These are phyloP conservation scores for Macrophya alboannulata DNA, from an alignment of 2,888 invertebrate genomes.

Conservation along the genomic window DNA sequence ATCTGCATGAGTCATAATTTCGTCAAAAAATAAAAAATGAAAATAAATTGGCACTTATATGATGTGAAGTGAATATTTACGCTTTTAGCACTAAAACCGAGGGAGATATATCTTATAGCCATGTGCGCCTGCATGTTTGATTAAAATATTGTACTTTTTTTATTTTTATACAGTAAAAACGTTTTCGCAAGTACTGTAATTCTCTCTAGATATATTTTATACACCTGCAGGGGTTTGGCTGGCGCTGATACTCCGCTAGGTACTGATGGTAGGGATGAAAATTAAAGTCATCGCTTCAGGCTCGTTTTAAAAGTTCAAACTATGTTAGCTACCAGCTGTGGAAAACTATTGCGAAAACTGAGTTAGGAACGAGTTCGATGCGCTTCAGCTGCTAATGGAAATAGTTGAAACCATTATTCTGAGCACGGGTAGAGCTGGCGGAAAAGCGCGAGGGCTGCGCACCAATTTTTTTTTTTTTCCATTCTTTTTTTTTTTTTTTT, in stretches of 20 bases:
- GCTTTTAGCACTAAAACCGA: neutral
- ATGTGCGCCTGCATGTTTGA: neutral
- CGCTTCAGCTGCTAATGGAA: constrained; percentile 45
- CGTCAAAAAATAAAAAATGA: neutral
- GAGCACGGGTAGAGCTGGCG: constrained; percentile 31
- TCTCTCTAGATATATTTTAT: neutral
- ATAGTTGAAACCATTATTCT: constrained; percentile 45
- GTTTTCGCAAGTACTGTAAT: neutral
- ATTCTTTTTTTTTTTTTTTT: neutral
- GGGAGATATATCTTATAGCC: too few relatives aligned
- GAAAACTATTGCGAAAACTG: constrained; percentile 46
- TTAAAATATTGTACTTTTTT: constrained; percentile 5
- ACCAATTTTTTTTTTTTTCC: neutral
- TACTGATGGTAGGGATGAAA: constrained; percentile 31
- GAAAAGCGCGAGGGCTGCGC: neutral
- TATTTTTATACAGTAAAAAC: neutral
- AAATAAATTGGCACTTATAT: too few relatives aligned
- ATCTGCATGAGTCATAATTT: neutral
- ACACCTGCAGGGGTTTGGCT: neutral
- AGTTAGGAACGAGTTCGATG: constrained; percentile 50
- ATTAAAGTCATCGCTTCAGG: constrained; percentile 50
- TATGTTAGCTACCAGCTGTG: constrained; percentile 30
- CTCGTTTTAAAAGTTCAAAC: constrained; percentile 44
- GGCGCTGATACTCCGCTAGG: neutral
- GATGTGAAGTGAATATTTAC: neutral